Evolutionary conservation across 2,113 vertebrate genomes (phyloP), one percentile per base, ranked within the genome.

Genomic region (Centropristis striata): DNA sequence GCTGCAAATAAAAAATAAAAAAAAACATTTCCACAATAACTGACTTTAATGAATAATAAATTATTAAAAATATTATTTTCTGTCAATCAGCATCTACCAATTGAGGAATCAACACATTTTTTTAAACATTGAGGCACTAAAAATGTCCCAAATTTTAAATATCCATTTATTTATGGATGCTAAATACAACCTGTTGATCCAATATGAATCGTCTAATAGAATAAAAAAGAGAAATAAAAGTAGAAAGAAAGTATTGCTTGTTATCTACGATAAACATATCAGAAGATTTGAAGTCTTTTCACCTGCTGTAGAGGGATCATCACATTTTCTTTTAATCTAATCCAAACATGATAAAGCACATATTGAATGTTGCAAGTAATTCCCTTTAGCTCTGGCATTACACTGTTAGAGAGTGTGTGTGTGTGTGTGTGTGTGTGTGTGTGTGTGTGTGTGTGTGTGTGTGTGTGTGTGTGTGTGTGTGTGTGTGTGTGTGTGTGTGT

Each of bases 361-460:
- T n/a, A 4, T 57, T 44, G 15, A 44, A 68, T 25, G 65, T 44
- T 42, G 49, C 11, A 10, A 8, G 4, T 42, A 0, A 54, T 37
- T 54, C n/a, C 39, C 54, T 44, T 16, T 1, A 41, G 6, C 53
- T 27, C 0, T 39, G 47, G 16, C 16, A 14, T 39, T 25, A n/a
- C 18, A 7, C 1, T 10, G 32, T 25, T 63, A 39, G 21, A 12
- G 21, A 49, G 55, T 37, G 18, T 67, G 20, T 78, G 12, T 77
- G 39, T 69, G 61, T 68, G 61, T n/a, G 60, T 73, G 14, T 65
- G 46, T 27, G 71, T 57, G 50, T 49, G 0, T 27, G 37, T 14
- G 20, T 78, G 12, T 77, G 39, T 69, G 61, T 68, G 61, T n/a
- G 60, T 73, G 14, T 65, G 46, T 27, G 71, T 57, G 50, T 49